Base-by-base conservation (phyloP, 92 coral and sea anemone species). In the Anthopleura xanthogrammica region DNA sequence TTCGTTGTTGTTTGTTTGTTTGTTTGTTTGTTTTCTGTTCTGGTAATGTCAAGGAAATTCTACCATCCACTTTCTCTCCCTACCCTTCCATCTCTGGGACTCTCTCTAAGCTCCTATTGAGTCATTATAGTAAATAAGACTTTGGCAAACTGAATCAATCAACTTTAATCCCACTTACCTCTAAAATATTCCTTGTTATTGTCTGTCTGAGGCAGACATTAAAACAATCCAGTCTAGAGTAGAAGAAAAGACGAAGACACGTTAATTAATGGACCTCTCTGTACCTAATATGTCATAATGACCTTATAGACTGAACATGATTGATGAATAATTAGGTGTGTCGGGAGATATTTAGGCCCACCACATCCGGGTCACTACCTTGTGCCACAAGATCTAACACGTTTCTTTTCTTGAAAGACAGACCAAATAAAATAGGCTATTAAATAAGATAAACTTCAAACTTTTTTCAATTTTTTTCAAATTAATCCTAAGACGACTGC, bases 221-320 rank as follows among this genome's bases (percentile, higher is more conserved):
- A 23, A 62, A 62, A n/a, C 29, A 62, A 20, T n/a, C 70, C 70
- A 1, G 70, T 62, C 70, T 62, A 7, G 7, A 62, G 70, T 12
- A 23, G 36, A 20, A 62, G 70, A 62, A 62, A 62, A 62, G 70
- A 4, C 14, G 58, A 62, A 62, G 70, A 62, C 17, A 58, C 7
- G 29, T 62, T 23, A 62, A 62, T 62, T 62, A 62, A 23, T 62
- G 70, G 12, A 62, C 70, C 36, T 62, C 29, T 62, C 8, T n/a
- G 70, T 62, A 62, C 24, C 70, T 62, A 7, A 62, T 62, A 23
- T 62, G 70, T 62, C 70, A 62, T 62, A 62, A 62, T 62, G 70
- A 62, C 70, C 70, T n/a, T n/a, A 62, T 62, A 62, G 70, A 62
- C n/a, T n/a, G 7, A 7, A 62, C 70, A 62, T 62, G 70, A 62